Percentiles rank a stretch among this genome's conserved stretches.
These are phyloP conservation scores for Proisotoma minuta DNA, from an alignment of 2,888 invertebrate genomes.

Conservation along the genomic window DNA sequence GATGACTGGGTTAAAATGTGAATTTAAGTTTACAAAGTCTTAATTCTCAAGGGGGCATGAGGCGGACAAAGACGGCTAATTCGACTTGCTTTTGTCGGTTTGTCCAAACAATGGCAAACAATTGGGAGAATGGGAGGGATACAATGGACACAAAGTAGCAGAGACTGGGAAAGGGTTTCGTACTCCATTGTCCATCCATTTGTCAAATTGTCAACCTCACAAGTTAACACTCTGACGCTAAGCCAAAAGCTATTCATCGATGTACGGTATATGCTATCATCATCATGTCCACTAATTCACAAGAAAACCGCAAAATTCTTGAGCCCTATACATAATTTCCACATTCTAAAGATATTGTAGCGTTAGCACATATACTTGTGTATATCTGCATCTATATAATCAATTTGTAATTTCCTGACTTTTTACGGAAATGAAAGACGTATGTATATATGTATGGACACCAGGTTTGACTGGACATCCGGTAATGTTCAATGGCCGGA, in stretches of 20 bases:
- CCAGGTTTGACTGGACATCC: neutral
- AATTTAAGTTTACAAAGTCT: conserved; percentile 2
- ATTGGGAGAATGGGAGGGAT: neutral
- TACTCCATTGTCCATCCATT: neutral
- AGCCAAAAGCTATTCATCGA: no score
- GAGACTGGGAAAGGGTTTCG: neutral
- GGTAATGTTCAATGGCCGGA: neutral
- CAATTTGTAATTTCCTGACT: no score
- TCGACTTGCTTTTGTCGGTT: conserved; percentile 11
- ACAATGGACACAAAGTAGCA: neutral
- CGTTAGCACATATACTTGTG: no score
- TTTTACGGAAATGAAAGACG: no score
- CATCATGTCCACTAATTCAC: no score
- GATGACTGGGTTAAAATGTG: conserved; percentile 2
- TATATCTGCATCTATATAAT: no score
- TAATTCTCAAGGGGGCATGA: neutral
- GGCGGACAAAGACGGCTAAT: conserved; percentile 3
- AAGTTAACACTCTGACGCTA: neutral
- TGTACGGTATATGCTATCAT: no score
- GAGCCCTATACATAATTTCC: no score
- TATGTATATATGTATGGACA: no score
- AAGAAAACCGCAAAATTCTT: no score
- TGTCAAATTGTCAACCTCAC: neutral
- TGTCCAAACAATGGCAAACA: neutral
- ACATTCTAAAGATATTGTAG: no score